These are phyloP conservation scores for Mythimna impura DNA, from an alignment of 2,888 invertebrate genomes.

Conservation along the genomic window DNA sequence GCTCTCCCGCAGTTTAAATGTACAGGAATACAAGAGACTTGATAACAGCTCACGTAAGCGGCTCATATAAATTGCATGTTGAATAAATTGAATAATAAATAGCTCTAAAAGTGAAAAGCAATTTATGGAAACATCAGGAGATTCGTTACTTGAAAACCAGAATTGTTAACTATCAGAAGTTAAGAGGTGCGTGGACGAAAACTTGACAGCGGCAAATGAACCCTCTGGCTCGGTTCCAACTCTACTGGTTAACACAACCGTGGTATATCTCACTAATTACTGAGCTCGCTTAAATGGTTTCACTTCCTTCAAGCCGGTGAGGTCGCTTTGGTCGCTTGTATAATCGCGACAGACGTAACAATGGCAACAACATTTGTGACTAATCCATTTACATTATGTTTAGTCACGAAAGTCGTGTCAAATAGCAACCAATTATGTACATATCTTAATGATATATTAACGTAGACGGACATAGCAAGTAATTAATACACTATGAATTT, in stretches of 20 bases:
- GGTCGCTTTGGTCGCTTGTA: slow-evolving; percentile 61
- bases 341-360: slow-evolving; percentile 70
- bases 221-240: slow-evolving; percentile 67
- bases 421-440: slow-evolving; percentile 67
- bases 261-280: slow-evolving; percentile 60
- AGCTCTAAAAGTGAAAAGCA: slow-evolving; percentile 54
- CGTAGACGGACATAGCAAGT: slow-evolving; percentile 20
- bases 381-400: slow-evolving; percentile 74
- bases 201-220: slow-evolving; percentile 62
- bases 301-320: slow-evolving; percentile 57
- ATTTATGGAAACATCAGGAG: slow-evolving; percentile 45
- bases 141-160: slow-evolving; percentile 35
- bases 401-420: slow-evolving; percentile 76
- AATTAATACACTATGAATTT: slow-evolving; percentile 36
- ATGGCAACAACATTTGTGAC: slow-evolving; percentile 73
- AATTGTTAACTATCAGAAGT: slow-evolving; percentile 34
- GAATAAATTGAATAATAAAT: slow-evolving; percentile 49
- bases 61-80: slow-evolving; percentile 57
- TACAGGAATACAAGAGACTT: slow-evolving; percentile 48
- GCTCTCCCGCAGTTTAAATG: slow-evolving; percentile 51
- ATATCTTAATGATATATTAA: slow-evolving; percentile 62
- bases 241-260: slow-evolving; percentile 47
- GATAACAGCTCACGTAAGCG: slow-evolving; percentile 49
- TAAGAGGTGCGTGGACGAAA: slow-evolving; percentile 46
- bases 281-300: slow-evolving; percentile 54